A percentile compares a stretch with the other conserved stretches of the same genome.
Conservation (phyloP, 1,140 invertebrate genomes). For the Acromyrmex charruanus region DNA sequence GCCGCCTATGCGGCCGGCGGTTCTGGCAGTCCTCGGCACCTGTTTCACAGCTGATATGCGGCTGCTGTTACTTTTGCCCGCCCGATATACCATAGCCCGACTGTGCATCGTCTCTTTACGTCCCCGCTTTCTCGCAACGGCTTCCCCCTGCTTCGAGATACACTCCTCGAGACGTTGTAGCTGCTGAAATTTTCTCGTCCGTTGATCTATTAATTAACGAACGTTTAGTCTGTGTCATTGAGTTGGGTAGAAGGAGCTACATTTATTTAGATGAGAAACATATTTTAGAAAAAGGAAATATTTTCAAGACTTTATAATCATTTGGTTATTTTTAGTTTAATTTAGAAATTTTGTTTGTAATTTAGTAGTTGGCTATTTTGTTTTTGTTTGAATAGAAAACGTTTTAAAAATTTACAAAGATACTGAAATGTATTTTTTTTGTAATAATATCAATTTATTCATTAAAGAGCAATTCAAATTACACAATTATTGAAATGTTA, state of each 20-base stretch:
- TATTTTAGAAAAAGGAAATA: too few species aligned
- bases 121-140: neutral
- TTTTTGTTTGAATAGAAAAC: neutral
- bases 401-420: neutral
- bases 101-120: slow-evolving; percentile 20
- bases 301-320: neutral
- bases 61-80: slow-evolving; percentile 70
- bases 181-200: slow-evolving; percentile 10
- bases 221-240: slow-evolving; percentile 13
- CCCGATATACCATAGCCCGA: slow-evolving; percentile 45
- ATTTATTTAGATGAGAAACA: neutral
- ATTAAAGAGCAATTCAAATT: neutral
- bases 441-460: neutral
- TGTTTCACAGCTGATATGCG: slow-evolving; percentile 85
- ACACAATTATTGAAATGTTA: neutral
- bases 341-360: neutral
- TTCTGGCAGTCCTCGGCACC: slow-evolving; percentile 80
- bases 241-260: neutral
- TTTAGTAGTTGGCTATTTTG: neutral
- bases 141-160: slow-evolving; percentile 5
- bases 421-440: neutral
- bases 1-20: slow-evolving; percentile 33
- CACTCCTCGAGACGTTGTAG: neutral
- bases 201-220: slow-evolving; percentile 43
- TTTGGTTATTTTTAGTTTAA: neutral